Evolutionary conservation across 1,140 invertebrate species (phyloP).

Genomic region (Andricus grossulariae): DNA sequence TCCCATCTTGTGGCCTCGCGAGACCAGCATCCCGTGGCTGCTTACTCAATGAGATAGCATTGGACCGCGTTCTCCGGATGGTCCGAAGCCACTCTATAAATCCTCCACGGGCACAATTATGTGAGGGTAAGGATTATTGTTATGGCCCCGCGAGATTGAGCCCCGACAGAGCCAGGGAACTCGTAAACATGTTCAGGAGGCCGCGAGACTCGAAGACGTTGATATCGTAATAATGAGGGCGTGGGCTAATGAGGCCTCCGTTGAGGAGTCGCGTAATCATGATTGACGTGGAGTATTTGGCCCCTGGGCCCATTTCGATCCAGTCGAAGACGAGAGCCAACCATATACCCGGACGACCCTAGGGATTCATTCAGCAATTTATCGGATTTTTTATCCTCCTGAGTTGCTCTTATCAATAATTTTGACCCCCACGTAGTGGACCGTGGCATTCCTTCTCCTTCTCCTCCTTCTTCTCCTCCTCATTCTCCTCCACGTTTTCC

Average conservation of each 20-base stretch:
- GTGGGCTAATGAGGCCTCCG: slow-evolving; percentile 62
- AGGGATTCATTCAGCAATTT: too few relatives aligned
- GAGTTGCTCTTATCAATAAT: too few relatives aligned
- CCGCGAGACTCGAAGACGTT: slow-evolving; percentile 56
- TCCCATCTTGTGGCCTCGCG: slow-evolving; percentile 54
- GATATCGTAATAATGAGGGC: slow-evolving; percentile 70
- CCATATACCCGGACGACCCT: slow-evolving; percentile 12
- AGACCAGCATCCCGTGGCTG: slow-evolving; percentile 52
- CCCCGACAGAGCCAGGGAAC: slow-evolving; percentile 47
- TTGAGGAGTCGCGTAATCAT: slow-evolving; percentile 60
- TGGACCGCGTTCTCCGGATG: slow-evolving; percentile 53
- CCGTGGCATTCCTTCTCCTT: too few relatives aligned
- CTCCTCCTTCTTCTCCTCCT: too few relatives aligned
- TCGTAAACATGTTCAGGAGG: slow-evolving; percentile 64
- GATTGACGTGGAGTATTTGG: slow-evolving; percentile 53
- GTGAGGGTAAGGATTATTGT: slow-evolving; percentile 70
- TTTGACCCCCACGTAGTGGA: too few relatives aligned
- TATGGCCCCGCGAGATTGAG: slow-evolving; percentile 51
- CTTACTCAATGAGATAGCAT: slow-evolving; percentile 68
- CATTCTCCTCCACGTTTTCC: too few relatives aligned
- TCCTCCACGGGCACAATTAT: slow-evolving; percentile 70
- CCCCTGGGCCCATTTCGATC: not conserved
- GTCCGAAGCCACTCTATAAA: slow-evolving; percentile 66
- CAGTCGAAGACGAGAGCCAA: not conserved
- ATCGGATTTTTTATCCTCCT: too few relatives aligned